Percentiles rank a stretch among this genome's conserved stretches.
Conservation (phyloP, 1,140 invertebrate species). For the Drosophila cardini region DNA sequence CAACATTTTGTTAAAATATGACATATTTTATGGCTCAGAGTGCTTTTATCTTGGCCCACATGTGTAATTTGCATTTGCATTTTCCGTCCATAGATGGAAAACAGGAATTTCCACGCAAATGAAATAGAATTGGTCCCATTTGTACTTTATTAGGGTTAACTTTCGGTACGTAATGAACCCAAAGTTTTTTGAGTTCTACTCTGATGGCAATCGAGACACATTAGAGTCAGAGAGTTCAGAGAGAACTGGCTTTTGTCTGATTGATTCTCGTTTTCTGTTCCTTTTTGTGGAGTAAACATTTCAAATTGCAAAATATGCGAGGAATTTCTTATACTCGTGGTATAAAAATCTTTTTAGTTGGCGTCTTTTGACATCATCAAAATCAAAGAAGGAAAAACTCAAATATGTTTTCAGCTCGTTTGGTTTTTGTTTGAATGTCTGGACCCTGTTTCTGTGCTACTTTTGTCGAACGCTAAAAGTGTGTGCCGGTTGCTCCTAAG, state of each 20-base stretch:
- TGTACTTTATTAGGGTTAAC: conserved; percentile 81
- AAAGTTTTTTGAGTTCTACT: not conserved
- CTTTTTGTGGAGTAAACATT: conserved; percentile 17
- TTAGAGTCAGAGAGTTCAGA: conserved; percentile 1
- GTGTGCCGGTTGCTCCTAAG: conserved; percentile 11
- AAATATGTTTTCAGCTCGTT: conserved; percentile 50
- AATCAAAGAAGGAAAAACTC: conserved; percentile 27
- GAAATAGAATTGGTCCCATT: conserved; percentile 82
- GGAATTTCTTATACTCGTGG: conserved; percentile 73
- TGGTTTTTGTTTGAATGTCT: conserved; percentile 48
- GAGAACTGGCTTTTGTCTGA: conserved; percentile 26
- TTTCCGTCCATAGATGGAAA: conserved; percentile 43
- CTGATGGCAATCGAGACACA: conserved; percentile 15
- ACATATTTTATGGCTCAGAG: conserved; percentile 83
- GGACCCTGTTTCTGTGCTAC: conserved; percentile 42
- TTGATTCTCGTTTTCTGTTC: conserved; percentile 31
- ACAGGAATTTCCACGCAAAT: conserved; percentile 25
- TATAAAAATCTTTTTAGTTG: conserved; percentile 48
- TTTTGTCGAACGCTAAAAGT: conserved; percentile 59
- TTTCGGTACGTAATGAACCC: conserved; percentile 3
- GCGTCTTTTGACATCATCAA: conserved; percentile 24
- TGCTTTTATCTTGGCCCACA: conserved; percentile 65
- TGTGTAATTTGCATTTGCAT: conserved; percentile 58
- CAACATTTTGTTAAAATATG: conserved; percentile 83
- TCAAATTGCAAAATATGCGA: conserved; percentile 74